Base-by-base conservation (phyloP, 2,797 vertebrate genomes). In the Chelidonichthys spinosus region DNA sequence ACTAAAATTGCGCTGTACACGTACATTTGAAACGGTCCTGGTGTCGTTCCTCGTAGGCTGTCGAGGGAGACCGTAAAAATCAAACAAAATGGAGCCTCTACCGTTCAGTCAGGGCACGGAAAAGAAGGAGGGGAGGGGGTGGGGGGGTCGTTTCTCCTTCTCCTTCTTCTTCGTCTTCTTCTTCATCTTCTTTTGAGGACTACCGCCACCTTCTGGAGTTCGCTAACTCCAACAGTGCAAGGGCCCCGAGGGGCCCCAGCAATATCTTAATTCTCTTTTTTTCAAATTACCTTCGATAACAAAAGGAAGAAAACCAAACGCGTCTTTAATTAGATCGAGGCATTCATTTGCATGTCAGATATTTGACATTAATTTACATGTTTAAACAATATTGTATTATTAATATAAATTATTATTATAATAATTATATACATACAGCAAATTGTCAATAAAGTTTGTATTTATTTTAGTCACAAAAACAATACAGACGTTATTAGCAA, bases 31-130 rank as follows among this genome's bases (percentile, higher is more conserved):
- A 1, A 1, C 5, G 0, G 2, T 14, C 7, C 11, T 11, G 0
- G 14, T 5, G 33, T 4, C 58, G 32, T 44, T 46, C 49, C 42
- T 59, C 1, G 11, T 32, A 14, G 37, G 13, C 25, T 65, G 68
- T 60, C 73, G 40, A 75, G n/a, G 9, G 25, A 13, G 25, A 43
- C 11, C 35, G 66, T 50, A 47, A 37, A 60, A 76, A 74, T 43
- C 36, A 87, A 83, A 90, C 91, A 93, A 93, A 93, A 92, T 93
- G 92, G 92, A 70, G 79, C 49, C 88, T 59, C 7, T 4, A 36
- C n/a, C 6, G 11, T 54, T 15, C 5, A 35, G 49, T 39, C 69
- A 75, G 77, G 69, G 39, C 40, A 18, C 17, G 14, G 32, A 13
- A 17, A 49, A 9, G 25, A 56, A 3, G 13, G 32, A 11, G 4